These are phyloP conservation scores for Toxotes chatareus DNA, from an alignment of 2,113 vertebrate genomes.

Conservation along the genomic window DNA sequence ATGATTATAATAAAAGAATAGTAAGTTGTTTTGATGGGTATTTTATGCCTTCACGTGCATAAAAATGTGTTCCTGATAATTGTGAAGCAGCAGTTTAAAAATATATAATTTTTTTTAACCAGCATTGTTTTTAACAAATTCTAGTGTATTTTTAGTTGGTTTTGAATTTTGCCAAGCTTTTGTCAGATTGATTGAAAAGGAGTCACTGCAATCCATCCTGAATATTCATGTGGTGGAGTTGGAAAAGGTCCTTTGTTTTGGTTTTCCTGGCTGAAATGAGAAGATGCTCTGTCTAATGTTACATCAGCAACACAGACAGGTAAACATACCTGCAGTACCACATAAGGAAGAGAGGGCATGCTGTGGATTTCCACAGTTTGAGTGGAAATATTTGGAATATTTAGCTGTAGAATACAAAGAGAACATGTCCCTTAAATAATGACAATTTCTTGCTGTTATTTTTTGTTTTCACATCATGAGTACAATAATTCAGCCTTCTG, in stretches of 20 bases:
- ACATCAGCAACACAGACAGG: conserved; percentile 40
- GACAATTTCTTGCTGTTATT: neutral
- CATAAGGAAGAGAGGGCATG: conserved; percentile 27
- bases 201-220: neutral
- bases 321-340: conserved; percentile 54
- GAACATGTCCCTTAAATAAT: neutral
- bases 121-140: conserved; percentile 26
- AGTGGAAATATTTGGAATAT: conserved; percentile 17
- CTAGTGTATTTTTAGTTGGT: neutral
- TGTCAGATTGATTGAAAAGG: neutral
- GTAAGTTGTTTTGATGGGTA: neutral
- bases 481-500: neutral
- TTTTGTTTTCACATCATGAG: neutral
- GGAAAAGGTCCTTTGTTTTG: neutral
- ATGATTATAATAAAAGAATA: neutral
- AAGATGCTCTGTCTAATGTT: conserved; percentile 24
- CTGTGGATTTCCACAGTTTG: conserved; percentile 18
- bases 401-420: neutral
- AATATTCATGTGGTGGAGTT: neutral
- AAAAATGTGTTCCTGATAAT: neutral
- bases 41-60: neutral
- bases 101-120: neutral
- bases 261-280: conserved; percentile 39
- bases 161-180: neutral
- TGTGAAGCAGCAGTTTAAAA: neutral